phyloP scores from a whole-genome alignment of 2,888 invertebrate species.

The Idaea aversata region DNA sequence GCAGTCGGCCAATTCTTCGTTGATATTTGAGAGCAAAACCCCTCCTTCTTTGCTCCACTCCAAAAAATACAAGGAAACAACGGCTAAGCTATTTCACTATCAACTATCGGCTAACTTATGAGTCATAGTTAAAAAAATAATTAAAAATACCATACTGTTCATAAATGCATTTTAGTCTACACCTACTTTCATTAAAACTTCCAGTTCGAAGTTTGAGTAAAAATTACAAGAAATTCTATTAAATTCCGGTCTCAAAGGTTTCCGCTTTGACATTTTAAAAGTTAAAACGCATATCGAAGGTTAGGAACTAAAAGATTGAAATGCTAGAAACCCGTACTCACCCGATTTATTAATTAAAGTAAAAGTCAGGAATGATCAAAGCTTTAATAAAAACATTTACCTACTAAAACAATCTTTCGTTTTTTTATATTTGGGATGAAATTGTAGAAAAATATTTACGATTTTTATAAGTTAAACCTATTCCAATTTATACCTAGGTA shows the following conservation, averaged over 20 bases:
- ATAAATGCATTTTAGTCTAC: background rate
- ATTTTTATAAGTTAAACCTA: no score
- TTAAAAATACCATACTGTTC: background rate
- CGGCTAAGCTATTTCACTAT: no score
- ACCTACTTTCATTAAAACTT: background rate
- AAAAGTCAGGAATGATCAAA: background rate
- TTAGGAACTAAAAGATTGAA: background rate
- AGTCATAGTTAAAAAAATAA: background rate
- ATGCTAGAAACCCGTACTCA: background rate
- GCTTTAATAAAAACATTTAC: no score
- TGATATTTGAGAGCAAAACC: no score
- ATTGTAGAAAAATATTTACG: no score
- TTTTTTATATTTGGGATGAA: no score
- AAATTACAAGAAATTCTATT: conserved; percentile 1
- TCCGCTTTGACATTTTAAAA: background rate
- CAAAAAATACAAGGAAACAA: no score
- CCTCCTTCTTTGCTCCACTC: no score
- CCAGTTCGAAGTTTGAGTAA: background rate
- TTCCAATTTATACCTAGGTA: no score
- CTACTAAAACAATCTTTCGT: no score
- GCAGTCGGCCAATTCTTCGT: no score
- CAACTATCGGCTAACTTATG: no score
- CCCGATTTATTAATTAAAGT: background rate
- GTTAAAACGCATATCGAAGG: background rate
- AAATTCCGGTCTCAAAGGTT: background rate